Percentiles rank a stretch among this genome's conserved stretches.
phyloP scores from a whole-genome alignment of 2,888 invertebrate species.

The Heteromurus nitidus region DNA sequence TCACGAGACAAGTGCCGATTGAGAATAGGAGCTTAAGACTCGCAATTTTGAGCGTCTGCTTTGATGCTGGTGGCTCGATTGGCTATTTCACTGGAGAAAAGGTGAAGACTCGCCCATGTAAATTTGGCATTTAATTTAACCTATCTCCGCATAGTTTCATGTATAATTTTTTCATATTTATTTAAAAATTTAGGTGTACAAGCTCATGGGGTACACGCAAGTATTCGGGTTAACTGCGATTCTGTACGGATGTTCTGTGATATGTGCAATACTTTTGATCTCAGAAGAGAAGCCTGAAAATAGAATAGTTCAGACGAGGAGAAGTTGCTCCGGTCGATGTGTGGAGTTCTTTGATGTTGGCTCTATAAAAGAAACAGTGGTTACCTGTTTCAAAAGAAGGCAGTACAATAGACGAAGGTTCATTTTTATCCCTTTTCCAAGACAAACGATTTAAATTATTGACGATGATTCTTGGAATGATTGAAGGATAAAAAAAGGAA shows the following conservation, averaged over 20 bases:
- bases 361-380: conserved; percentile 79
- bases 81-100: conserved; percentile 81
- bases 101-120: conserved; percentile 75
- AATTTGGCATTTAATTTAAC: too few species aligned
- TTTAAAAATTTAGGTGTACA: conserved; percentile 25
- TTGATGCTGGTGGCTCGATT: conserved; percentile 78
- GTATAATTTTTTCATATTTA: not conserved
- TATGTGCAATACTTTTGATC: conserved; percentile 38
- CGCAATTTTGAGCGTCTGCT: conserved; percentile 34
- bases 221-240: conserved; percentile 27
- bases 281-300: conserved; percentile 42
- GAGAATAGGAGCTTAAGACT: conserved; percentile 78
- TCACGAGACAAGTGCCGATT: conserved; percentile 82
- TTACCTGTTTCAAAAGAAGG: conserved; percentile 79
- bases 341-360: conserved; percentile 37
- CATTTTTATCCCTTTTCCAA: too few species aligned
- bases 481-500: too few species aligned
- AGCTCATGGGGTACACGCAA: conserved; percentile 21
- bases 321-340: not conserved
- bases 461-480: too few species aligned
- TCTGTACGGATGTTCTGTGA: conserved; percentile 40
- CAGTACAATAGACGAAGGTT: conserved; percentile 78
- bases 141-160: too few species aligned
- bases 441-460: not conserved
- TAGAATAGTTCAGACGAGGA: too few species aligned